Conservation (phyloP, 2,888 invertebrate genomes). For the Zelleria hepariella region DNA sequence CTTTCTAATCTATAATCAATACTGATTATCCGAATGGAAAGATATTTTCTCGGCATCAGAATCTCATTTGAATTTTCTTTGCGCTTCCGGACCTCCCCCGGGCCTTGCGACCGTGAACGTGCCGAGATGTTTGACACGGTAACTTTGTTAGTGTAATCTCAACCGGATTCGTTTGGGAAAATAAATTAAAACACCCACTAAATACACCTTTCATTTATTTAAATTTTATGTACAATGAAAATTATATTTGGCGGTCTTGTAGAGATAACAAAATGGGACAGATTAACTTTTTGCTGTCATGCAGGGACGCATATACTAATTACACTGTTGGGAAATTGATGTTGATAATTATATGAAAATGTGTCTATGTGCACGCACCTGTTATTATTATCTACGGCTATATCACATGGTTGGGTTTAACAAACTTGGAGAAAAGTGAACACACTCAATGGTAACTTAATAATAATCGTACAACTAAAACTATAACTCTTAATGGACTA, state of each 20-base stretch:
- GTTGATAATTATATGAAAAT: neutral
- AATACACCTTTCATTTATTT: conserved; percentile 2
- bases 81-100: neutral
- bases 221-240: conserved; percentile 1
- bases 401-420: conserved; percentile 2
- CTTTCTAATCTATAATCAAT: neutral
- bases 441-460: neutral
- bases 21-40: conserved; percentile 1
- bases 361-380: neutral
- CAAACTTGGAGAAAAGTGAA: neutral
- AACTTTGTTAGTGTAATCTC: neutral
- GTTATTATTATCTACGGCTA: neutral
- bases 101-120: too few species aligned
- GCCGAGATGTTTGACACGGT: neutral
- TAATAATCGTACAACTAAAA: neutral
- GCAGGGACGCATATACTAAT: too few species aligned
- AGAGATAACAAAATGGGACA: neutral
- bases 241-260: neutral
- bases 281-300: neutral
- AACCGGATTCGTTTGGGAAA: neutral
- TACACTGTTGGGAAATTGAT: too few species aligned
- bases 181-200: neutral
- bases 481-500: neutral
- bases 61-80: neutral
- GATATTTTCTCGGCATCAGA: neutral